Percentiles rank a stretch among this genome's conserved stretches.
Conservation (phyloP, 2,113 vertebrate species). For the Pomatorhinus ruficollis region DNA sequence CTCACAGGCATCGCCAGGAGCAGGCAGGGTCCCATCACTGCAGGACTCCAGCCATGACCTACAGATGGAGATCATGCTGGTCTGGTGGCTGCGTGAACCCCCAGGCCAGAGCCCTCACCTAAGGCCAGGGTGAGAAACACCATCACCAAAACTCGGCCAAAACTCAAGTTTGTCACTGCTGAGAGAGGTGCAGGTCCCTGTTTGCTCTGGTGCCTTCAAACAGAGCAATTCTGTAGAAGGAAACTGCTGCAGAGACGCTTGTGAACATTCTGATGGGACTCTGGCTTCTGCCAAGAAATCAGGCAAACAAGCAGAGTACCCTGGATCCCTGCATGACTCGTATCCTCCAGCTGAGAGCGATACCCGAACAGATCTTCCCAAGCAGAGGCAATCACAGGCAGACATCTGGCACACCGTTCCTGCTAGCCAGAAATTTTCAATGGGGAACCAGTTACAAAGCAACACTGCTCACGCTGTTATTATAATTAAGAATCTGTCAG, state of each 20-base stretch:
- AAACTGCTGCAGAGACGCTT: neutral
- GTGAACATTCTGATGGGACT: neutral
- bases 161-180: neutral
- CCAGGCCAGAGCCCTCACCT: neutral
- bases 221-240: neutral
- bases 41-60: neutral
- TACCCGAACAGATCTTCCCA: neutral
- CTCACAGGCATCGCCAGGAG: neutral
- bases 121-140: neutral
- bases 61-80: neutral
- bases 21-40: accelerated
- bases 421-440: slow-evolving; percentile 37
- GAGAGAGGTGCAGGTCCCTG: neutral
- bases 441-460: slow-evolving; percentile 31
- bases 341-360: slow-evolving; percentile 8
- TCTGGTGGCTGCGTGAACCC: neutral
- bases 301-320: neutral
- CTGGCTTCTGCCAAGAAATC: neutral
- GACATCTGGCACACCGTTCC: slow-evolving; percentile 27
- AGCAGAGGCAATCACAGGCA: slow-evolving; percentile 9
- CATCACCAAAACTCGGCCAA: neutral
- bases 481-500: slow-evolving; percentile 55
- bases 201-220: neutral
- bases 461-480: neutral
- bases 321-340: neutral